Conservation (phyloP, 2,888 invertebrate genomes). For the Bembecia ichneumoniformis region DNA sequence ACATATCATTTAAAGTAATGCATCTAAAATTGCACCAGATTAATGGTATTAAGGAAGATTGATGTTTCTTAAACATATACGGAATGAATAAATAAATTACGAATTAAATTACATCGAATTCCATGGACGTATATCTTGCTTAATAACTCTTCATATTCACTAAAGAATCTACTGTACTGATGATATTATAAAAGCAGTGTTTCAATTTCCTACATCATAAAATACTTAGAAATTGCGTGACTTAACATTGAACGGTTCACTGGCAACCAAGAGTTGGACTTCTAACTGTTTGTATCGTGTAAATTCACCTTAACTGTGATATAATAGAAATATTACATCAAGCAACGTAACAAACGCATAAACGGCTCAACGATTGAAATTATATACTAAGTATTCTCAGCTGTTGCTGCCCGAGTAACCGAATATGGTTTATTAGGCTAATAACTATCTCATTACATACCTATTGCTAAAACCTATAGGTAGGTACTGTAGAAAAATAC, state of each 20-base stretch:
- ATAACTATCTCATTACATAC: not conserved
- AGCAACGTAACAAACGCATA: constrained; percentile 1
- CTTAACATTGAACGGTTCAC: constrained; percentile 8
- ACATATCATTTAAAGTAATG: no score
- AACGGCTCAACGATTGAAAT: constrained; percentile 7
- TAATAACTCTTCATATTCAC: no score
- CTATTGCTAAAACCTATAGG: not conserved
- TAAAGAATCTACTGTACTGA: no score
- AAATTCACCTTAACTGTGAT: constrained; percentile 4
- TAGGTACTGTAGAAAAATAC: no score
- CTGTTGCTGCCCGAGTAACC: not conserved
- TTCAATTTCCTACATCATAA: not conserved
- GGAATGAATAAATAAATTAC: no score
- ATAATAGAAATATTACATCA: constrained; percentile 8
- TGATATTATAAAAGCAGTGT: not conserved
- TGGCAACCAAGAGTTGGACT: constrained; percentile 4
- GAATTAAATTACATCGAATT: no score
- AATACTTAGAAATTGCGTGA: constrained; percentile 1
- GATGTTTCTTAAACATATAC: no score
- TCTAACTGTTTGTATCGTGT: not conserved
- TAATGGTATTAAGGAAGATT: no score
- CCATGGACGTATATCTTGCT: no score
- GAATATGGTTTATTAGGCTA: not conserved
- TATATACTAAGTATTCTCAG: no score
- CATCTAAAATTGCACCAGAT: no score